Evolutionary conservation across 2,797 vertebrate species (phyloP).

Genomic region (Sardinella longiceps): DNA sequence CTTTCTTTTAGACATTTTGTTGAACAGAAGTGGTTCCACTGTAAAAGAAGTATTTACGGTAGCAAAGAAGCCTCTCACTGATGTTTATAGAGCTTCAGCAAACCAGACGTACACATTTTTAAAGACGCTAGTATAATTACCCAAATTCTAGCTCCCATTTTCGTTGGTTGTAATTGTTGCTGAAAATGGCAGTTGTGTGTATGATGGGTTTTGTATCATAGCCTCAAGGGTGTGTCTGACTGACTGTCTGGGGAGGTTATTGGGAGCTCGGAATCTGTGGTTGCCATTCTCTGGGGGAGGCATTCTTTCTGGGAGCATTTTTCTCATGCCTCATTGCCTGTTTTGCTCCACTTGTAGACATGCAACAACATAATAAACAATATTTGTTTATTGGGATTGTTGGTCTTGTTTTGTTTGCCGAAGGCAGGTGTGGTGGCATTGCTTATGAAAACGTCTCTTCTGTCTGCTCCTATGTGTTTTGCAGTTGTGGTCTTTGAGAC

Average conservation of each 20-base stretch:
- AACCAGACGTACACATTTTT: background rate
- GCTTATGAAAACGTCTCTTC: background rate
- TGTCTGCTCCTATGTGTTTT: background rate
- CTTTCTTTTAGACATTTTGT: background rate
- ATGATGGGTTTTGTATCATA: slow-evolving; percentile 22
- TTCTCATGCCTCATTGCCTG: background rate
- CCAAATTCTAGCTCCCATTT: slow-evolving; percentile 10
- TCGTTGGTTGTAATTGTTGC: slow-evolving; percentile 25
- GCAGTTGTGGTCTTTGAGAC: background rate
- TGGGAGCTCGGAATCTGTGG: slow-evolving; percentile 39
- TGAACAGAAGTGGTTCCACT: background rate
- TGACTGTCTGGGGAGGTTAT: slow-evolving; percentile 30
- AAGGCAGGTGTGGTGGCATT: background rate
- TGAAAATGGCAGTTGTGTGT: slow-evolving; percentile 27
- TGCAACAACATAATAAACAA: background rate
- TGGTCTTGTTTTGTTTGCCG: background rate
- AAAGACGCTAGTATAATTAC: slow-evolving; percentile 1
- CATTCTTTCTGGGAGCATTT: slow-evolving; percentile 29
- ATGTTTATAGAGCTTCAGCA: background rate
- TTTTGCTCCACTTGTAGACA: background rate
- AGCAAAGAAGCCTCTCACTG: background rate
- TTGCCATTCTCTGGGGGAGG: slow-evolving; percentile 1
- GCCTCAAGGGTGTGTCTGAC: slow-evolving; percentile 37
- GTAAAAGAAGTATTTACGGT: background rate
- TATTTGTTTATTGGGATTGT: slow-evolving; percentile 12